Evolutionary conservation across 1,140 invertebrate species (phyloP), one percentile per base, ranked within the genome.

Genomic region (Micrasema longulum): DNA sequence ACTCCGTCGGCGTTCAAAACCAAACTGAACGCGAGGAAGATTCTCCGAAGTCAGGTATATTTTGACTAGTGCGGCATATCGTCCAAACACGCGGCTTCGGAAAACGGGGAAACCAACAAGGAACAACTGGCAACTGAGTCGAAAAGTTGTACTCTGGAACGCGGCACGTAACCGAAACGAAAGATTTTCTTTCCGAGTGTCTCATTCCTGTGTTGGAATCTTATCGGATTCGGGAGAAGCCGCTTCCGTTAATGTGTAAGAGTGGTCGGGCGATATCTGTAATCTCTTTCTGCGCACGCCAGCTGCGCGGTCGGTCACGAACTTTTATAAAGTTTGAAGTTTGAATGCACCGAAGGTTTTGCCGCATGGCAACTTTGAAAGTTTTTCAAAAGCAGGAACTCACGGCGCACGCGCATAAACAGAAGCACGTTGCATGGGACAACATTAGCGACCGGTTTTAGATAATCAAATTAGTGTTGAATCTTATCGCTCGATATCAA

Each of bases 21-120:
- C 66, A 69, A 36, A 69, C 66, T 69, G 52, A 69, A 16, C 22
- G 38, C 47, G 35, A 38, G 16, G 43, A 35, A 23, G 31, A 38
- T 67, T 67, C 65, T 52, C 16, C n/a, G 11, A 52, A 52, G 45
- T 52, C 65, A 67, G 65, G 65, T 67, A 67, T 67, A 67, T 67
- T 67, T 67, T 53, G 23, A 45, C 23, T 35, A 36, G 45, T 35
- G 26, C 47, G 23, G 45, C 50, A 66, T 52, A 66, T 18, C 7
- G 23, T n/a, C n/a, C 10, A n/a, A 45, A 63, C 43, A 23, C 60
- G 45, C 43, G 1, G 1, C 12, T 43, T 10, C 12, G 4, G 26
- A 35, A 47, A 23, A 5, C 16, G 1, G 20, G 14, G 14, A 57
- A 18, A 36, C 6, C 1, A n/a, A n/a, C n/a, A 0, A 4, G 1